Evolutionary conservation across 2,113 vertebrate species (phyloP), one percentile per base, ranked within the genome.

Genomic region (Conger conger): DNA sequence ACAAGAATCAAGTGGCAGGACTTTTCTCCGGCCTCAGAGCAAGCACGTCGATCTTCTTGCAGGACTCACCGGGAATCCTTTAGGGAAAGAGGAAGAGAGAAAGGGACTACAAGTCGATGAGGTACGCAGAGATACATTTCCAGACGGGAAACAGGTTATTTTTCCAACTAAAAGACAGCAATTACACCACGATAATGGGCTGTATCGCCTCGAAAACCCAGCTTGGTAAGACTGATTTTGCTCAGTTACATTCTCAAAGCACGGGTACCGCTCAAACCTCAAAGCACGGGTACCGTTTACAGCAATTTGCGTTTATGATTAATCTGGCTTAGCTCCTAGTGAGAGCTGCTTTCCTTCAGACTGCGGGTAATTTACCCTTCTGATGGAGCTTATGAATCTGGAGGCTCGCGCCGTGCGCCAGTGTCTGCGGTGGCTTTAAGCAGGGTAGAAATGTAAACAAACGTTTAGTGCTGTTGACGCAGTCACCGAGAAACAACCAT

Each of bases 201-300:
- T 97, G 96, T 91, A 93, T 97, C 90, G 96, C 95, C 93, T 96
- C 96, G 92, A 96, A 96, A 93, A 92, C 94, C 88, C 94, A 96
- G 81, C 92, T 97, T 89, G 96, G 97, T 97, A 97, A 97, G 97
- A 93, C 84, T 87, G 84, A 79, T 82, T 11, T 86, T 81, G 35
- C 89, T 88, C 79, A 89, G 87, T 86, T 89, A 45, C 87, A 76
- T 50, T 88, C 42, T 11, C 68, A 79, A 80, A 86, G 91, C 93
- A 93, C 91, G 91, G 84, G 68, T 73, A 73, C 68, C 68, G 63
- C 68, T 83, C 42, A 40, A 76, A 76, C n/a, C n/a, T 50, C 35
- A 79, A 36, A 27, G 45, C 36, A 60, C 35, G 83, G 50, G 53
- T 54, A 79, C 50, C 50, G 17, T 23, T 17, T 45, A 20, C 17